phyloP scores from a whole-genome alignment of 2,888 invertebrate species.

The Podotricha telesiphe region DNA sequence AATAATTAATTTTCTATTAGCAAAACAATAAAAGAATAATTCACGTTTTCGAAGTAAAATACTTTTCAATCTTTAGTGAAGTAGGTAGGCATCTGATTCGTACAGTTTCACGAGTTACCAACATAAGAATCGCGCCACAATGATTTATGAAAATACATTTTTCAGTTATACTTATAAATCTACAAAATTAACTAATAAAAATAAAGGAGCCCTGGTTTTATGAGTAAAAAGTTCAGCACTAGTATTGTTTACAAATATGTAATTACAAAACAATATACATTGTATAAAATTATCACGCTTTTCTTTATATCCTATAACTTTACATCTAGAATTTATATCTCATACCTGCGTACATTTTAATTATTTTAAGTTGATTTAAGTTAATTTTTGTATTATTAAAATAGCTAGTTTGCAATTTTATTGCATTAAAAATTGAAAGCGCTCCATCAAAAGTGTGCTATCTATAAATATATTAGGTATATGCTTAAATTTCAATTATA shows the following conservation, averaged over 20 bases:
- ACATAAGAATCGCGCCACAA: constrained; percentile 39
- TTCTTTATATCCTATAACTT: constrained; percentile 42
- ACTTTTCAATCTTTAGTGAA: constrained; percentile 25
- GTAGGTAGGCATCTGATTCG: constrained; percentile 47
- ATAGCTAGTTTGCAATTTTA: constrained; percentile 24
- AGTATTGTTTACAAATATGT: constrained; percentile 50
- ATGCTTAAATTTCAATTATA: constrained; percentile 13
- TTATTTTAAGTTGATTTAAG: constrained; percentile 27
- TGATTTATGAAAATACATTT: constrained; percentile 44
- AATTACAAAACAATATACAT: constrained; percentile 58
- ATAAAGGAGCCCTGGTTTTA: constrained; percentile 60
- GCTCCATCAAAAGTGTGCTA: not conserved
- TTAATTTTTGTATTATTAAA: constrained; percentile 20
- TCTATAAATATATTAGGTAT: constrained; percentile 2
- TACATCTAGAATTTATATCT: constrained; percentile 40
- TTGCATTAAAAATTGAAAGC: constrained; percentile 21
- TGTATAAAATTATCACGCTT: constrained; percentile 60
- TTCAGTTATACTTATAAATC: constrained; percentile 55
- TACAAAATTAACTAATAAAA: constrained; percentile 59
- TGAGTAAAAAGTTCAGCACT: constrained; percentile 78
- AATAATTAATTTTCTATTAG: constrained; percentile 5
- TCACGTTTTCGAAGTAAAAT: constrained; percentile 3
- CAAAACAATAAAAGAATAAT: constrained; percentile 5
- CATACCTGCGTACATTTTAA: constrained; percentile 24
- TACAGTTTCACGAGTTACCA: constrained; percentile 35